Evolutionary conservation across 2,797 vertebrate species (phyloP).

Genomic region (Gymnoscopelus braueri): DNA sequence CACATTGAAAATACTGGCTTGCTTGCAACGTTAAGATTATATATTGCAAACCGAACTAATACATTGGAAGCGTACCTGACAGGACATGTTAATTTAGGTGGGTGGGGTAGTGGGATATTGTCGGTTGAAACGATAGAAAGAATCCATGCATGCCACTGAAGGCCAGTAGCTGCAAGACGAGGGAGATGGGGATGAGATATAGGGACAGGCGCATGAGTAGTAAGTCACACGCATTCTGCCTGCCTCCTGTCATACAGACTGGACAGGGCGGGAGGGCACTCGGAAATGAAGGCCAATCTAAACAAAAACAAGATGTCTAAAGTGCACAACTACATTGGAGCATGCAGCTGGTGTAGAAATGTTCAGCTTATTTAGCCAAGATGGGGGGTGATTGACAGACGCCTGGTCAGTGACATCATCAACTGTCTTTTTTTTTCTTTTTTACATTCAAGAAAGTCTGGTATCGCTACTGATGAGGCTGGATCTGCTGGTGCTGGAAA

Average conservation of each 20-base stretch:
- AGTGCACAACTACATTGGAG: slow-evolving; percentile 45
- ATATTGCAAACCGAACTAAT: slow-evolving; percentile 3
- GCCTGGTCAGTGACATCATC: slow-evolving; percentile 11
- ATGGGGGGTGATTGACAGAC: slow-evolving; percentile 28
- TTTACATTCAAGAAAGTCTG: slow-evolving; percentile 71
- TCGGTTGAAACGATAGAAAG: slow-evolving; percentile 23
- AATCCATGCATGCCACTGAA: slow-evolving; percentile 25
- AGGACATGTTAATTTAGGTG: neutral
- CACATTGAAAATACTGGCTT: slow-evolving; percentile 26
- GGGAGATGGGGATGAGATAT: neutral
- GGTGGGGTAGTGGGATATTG: neutral
- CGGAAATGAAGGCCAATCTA: slow-evolving; percentile 8
- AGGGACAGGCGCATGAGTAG: slow-evolving; percentile 21
- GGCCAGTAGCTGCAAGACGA: slow-evolving; percentile 30
- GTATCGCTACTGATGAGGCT: slow-evolving; percentile 62
- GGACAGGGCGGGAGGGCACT: neutral
- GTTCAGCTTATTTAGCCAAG: slow-evolving; percentile 16
- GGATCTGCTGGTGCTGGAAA: slow-evolving; percentile 59
- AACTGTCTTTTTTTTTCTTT: slow-evolving; percentile 22
- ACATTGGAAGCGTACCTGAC: neutral
- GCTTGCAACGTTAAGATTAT: slow-evolving; percentile 9
- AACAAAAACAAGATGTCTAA: slow-evolving; percentile 21
- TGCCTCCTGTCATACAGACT: slow-evolving; percentile 16
- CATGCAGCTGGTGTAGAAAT: slow-evolving; percentile 4
- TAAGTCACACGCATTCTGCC: slow-evolving; percentile 23